Conservation (phyloP, 2,113 vertebrate species). For the Eolophus roseicapilla region DNA sequence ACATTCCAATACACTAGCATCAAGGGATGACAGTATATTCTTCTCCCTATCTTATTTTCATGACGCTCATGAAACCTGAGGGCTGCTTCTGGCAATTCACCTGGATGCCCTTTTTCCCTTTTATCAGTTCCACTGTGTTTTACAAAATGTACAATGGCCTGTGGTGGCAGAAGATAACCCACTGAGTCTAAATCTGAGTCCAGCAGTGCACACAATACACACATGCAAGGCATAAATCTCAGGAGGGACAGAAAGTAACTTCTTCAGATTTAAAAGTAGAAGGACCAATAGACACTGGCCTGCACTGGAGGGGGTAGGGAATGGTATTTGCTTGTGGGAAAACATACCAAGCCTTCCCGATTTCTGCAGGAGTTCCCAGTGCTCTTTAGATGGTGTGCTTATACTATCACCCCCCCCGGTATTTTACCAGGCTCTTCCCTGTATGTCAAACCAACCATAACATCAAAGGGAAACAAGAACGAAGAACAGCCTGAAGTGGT, state of each 20-base stretch:
- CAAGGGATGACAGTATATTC: neutral
- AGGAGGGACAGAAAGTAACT: neutral
- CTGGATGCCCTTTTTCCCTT: slow-evolving; percentile 36
- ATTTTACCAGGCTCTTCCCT: neutral
- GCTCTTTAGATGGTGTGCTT: neutral
- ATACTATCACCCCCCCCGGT: neutral
- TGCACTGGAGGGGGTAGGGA: neutral
- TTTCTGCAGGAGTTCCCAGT: neutral
- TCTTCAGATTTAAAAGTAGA: slow-evolving; percentile 22
- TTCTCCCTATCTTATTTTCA: slow-evolving; percentile 25
- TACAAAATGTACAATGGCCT: slow-evolving; percentile 9
- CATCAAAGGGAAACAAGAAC: slow-evolving; percentile 8
- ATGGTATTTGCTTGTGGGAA: neutral
- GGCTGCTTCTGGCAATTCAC: slow-evolving; percentile 51
- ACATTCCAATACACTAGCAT: neutral
- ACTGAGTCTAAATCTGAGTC: slow-evolving; percentile 1
- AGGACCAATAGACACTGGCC: neutral
- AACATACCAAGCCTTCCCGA: neutral
- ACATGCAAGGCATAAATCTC: neutral
- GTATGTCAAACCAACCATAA: neutral
- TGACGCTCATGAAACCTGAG: slow-evolving; percentile 27
- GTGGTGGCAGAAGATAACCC: slow-evolving; percentile 1
- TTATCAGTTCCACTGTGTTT: slow-evolving; percentile 42
- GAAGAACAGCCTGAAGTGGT: slow-evolving; percentile 37
- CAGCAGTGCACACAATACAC: neutral